Evolutionary conservation across 2,113 vertebrate species (phyloP).

Genomic region (Lichenostomus cassidix): DNA sequence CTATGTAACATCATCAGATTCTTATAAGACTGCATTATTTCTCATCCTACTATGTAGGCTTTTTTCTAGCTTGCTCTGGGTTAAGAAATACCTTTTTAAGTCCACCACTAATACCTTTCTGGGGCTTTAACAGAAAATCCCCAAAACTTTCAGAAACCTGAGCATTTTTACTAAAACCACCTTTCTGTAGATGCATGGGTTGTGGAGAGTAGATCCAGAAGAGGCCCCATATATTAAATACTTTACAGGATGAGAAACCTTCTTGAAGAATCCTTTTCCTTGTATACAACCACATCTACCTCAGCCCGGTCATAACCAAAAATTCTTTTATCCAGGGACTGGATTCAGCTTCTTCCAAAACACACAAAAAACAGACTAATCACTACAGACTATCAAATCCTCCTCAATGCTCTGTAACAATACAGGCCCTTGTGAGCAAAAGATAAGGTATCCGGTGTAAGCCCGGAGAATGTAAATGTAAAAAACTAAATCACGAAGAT

Average conservation of each 20-base stretch:
- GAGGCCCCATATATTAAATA: too few relatives aligned
- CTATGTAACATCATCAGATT: background rate
- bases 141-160: background rate
- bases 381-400: background rate
- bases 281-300: background rate
- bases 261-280: background rate
- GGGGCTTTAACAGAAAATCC: background rate
- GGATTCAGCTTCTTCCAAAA: background rate
- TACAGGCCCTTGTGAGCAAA: background rate
- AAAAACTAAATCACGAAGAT: background rate
- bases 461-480: background rate
- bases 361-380: background rate
- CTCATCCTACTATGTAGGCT: fast-evolving
- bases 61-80: background rate
- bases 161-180: background rate
- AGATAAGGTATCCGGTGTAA: background rate
- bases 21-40: background rate
- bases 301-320: background rate
- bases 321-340: background rate
- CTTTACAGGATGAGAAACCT: background rate
- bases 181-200: background rate
- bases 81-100: background rate
- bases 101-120: fast-evolving
- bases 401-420: background rate
- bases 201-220: background rate